phyloP scores from a whole-genome alignment of 2,113 vertebrate genomes.

The Fregetta grallaria region DNA sequence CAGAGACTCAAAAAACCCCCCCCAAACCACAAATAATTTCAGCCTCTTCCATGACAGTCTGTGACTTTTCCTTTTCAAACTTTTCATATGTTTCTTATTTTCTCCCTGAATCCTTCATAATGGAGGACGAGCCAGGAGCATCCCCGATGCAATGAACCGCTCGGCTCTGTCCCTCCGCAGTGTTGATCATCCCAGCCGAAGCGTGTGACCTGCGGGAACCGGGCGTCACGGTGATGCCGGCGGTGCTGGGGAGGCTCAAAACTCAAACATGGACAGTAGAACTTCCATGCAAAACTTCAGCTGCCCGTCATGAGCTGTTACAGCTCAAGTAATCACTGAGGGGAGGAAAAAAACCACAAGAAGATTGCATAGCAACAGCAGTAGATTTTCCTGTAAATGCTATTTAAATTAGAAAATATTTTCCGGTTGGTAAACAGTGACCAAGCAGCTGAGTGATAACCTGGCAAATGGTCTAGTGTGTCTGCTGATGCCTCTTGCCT shows the following conservation, averaged over 20 bases:
- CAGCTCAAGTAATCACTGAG: background rate
- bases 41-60: background rate
- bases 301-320: accelerated
- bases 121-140: background rate
- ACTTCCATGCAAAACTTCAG: background rate
- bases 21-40: background rate
- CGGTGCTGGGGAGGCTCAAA: background rate
- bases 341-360: background rate
- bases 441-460: background rate
- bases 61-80: background rate
- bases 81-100: background rate
- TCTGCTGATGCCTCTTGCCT: background rate
- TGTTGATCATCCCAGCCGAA: background rate
- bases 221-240: background rate
- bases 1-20: background rate
- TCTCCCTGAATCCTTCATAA: background rate
- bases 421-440: background rate
- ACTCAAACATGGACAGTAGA: accelerated
- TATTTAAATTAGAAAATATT: background rate
- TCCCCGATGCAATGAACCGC: background rate
- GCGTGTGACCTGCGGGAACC: background rate
- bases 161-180: background rate
- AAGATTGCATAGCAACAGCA: background rate
- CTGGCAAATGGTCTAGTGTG: background rate
- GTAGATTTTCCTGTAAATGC: background rate